Evolutionary conservation across 2,113 vertebrate species (phyloP), one percentile per base, ranked within the genome.

Genomic region (Boleophthalmus pectinirostris): DNA sequence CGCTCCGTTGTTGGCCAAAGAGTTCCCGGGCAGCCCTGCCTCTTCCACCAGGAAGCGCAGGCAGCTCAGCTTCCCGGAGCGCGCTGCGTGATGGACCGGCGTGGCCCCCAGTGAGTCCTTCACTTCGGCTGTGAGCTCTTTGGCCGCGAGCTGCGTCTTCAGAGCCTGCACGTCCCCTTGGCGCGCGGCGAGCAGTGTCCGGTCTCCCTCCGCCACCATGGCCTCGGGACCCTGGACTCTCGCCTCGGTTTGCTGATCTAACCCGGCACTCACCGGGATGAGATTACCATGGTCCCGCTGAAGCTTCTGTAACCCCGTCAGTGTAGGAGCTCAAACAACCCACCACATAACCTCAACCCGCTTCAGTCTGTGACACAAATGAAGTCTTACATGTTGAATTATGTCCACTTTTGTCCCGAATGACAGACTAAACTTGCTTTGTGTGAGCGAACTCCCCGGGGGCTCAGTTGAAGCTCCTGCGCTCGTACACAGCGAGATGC

Each of bases 11-110:
- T 92, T 94, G 1, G 97, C 96, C 61, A 94, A 78, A 78, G 89
- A 85, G 73, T 91, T 88, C 1, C 93, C 94, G 18, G 90, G 86
- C 66, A 96, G 87, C 0, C 88, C 92, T 1, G 92, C 95, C 75
- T 97, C 96, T 24, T 96, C 95, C 88, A 96, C 96, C 79, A 98
- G 80, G 85, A 93, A 98, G 1, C 95, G 95, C 79, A 98, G 80
- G 45, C 95, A 96, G 79, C 84, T 80, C 14, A 98, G 91, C 66
- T 92, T 94, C 14, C 96, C 97, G 0, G 95, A 92, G 33, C 97
- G 94, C 79, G 96, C 96, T 0, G 96, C 96, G 77, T 97, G 95
- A 86, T 98, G 97, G 10, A 94, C 95, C 0, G 95, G 93, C 0
- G 95, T 93, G 18, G 97, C 96, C 43, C 95, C 96, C 72, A 97